phyloP scores from a whole-genome alignment of 2,113 vertebrate genomes.

The Eubucco bourcierii region DNA sequence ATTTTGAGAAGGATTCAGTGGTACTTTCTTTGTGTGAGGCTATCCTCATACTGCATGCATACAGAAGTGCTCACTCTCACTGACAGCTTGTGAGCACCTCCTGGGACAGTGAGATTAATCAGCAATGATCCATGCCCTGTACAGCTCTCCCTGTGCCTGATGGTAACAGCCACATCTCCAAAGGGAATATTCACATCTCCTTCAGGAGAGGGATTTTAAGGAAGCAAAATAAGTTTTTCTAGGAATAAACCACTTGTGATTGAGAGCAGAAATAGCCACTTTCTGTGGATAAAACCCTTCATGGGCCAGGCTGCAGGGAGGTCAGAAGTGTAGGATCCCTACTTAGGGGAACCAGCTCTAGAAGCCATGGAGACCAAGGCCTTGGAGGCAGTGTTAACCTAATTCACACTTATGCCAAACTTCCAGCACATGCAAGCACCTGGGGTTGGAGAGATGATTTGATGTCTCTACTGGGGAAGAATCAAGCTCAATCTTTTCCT shows the following conservation, averaged over 20 bases:
- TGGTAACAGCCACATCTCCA: not conserved
- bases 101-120: not conserved
- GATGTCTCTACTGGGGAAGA: not conserved
- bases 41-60: rapidly evolving
- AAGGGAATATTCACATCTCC: not conserved
- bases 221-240: not conserved
- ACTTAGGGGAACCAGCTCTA: not conserved
- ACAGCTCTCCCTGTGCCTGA: not conserved
- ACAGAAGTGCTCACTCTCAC: not conserved
- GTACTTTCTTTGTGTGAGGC: not conserved
- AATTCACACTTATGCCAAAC: rapidly evolving
- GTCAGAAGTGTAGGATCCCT: not conserved
- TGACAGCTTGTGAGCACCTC: not conserved
- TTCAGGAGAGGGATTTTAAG: not conserved
- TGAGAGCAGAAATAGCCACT: not conserved
- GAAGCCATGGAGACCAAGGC: not conserved
- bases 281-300: not conserved
- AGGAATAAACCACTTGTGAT: not conserved
- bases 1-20: not conserved
- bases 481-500: not conserved
- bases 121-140: rapidly evolving
- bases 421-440: rapidly evolving
- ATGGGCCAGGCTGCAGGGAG: not conserved
- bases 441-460: not conserved
- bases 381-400: not conserved